phyloP scores from a whole-genome alignment of 1,140 invertebrate genomes.

The Episyrphus balteatus region DNA sequence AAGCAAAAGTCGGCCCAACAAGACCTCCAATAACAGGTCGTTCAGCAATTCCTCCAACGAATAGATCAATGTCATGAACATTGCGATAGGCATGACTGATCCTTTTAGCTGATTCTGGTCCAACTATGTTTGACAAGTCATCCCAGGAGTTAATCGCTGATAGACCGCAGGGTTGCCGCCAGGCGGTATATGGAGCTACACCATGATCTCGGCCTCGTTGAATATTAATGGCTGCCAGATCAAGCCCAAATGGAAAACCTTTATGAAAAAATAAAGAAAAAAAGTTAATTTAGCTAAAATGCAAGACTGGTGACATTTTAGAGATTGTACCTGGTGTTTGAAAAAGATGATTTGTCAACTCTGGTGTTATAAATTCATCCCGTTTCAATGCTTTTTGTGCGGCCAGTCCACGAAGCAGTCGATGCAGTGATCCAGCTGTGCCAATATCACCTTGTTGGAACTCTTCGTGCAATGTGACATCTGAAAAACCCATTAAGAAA shows the following conservation, averaged over 20 bases:
- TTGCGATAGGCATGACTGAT: slow-evolving; percentile 54
- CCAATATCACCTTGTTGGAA: slow-evolving; percentile 47
- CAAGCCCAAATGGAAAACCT: slow-evolving; percentile 64
- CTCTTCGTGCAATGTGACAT: slow-evolving; percentile 68
- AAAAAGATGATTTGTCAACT: slow-evolving; percentile 80
- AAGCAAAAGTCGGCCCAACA: slow-evolving; percentile 91
- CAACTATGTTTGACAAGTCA: slow-evolving; percentile 63
- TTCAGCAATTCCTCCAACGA: slow-evolving; percentile 78
- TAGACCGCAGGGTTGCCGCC: slow-evolving; percentile 70
- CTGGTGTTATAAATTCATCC: slow-evolving; percentile 70
- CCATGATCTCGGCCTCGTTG: slow-evolving; percentile 86
- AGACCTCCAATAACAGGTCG: slow-evolving; percentile 66
- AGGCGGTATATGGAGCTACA: slow-evolving; percentile 68
- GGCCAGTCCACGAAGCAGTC: slow-evolving; percentile 61
- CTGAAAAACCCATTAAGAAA: slow-evolving; percentile 35
- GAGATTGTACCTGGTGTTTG: slow-evolving; percentile 44
- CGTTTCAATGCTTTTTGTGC: slow-evolving; percentile 66
- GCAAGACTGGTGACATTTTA: neutral
- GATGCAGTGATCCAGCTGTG: slow-evolving; percentile 64
- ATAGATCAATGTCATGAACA: slow-evolving; percentile 84
- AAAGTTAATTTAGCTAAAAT: neutral
- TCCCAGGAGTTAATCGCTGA: slow-evolving; percentile 58
- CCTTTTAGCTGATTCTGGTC: slow-evolving; percentile 49
- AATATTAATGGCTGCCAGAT: slow-evolving; percentile 81
- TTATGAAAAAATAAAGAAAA: no score